Conservation (phyloP, 2,113 vertebrate genomes). For the Australoheros scitulus region DNA sequence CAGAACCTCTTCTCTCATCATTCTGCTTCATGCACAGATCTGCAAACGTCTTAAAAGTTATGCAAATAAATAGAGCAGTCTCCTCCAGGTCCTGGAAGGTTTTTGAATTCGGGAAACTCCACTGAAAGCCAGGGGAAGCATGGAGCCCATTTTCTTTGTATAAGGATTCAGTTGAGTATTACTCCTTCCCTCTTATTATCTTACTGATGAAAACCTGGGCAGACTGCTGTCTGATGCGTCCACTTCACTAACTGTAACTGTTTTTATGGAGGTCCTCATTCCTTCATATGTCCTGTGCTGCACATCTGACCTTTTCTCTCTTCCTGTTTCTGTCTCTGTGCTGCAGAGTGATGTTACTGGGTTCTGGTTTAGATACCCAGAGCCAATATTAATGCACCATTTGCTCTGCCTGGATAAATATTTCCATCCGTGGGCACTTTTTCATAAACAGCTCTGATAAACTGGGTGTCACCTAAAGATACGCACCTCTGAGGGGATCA, state of each 20-base stretch:
- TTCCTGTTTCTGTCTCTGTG: neutral
- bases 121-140: neutral
- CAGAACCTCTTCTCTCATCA: conserved; percentile 2
- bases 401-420: conserved; percentile 57
- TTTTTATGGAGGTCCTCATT: neutral
- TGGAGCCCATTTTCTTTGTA: neutral
- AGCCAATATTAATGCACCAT: conserved; percentile 33
- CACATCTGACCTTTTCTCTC: neutral
- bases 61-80: neutral
- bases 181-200: neutral
- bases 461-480: conserved; percentile 63
- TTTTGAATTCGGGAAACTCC: accelerated
- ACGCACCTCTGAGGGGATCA: neutral
- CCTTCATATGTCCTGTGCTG: neutral
- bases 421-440: conserved; percentile 6
- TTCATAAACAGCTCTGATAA: conserved; percentile 9
- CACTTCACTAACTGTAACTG: neutral
- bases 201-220: neutral
- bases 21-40: conserved; percentile 30
- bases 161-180: neutral
- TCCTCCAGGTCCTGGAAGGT: neutral
- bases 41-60: conserved; percentile 4
- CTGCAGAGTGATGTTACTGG: conserved; percentile 22
- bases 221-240: accelerated
- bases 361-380: conserved; percentile 36